phyloP scores from a whole-genome alignment of 2,888 invertebrate species.

The Leucophora obtusa region DNA sequence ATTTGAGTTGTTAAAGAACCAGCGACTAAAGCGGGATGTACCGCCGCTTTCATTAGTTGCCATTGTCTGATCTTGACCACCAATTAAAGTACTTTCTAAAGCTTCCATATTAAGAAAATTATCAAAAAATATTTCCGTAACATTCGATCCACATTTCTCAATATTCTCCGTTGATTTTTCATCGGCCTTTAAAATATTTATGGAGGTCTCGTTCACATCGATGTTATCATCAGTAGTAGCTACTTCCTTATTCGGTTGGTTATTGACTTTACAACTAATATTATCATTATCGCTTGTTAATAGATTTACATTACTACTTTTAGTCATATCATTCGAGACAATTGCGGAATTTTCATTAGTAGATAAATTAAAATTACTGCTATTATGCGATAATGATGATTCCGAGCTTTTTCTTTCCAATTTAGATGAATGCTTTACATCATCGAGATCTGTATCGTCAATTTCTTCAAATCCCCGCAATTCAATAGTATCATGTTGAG shows the following conservation, averaged over 20 bases:
- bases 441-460: slow-evolving; percentile 72
- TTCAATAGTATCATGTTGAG: slow-evolving; percentile 94
- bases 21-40: slow-evolving; percentile 87
- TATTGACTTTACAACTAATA: slow-evolving; percentile 1
- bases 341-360: slow-evolving; percentile 49
- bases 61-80: slow-evolving; percentile 67
- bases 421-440: slow-evolving; percentile 10
- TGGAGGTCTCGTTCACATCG: not conserved
- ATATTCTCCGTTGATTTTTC: not conserved
- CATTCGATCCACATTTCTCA: slow-evolving; percentile 63
- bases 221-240: not conserved
- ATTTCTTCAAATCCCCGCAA: slow-evolving; percentile 92
- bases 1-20: slow-evolving; percentile 82
- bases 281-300: slow-evolving; percentile 9
- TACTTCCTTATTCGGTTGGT: not conserved
- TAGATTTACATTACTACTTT: slow-evolving; percentile 35
- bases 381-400: slow-evolving; percentile 62
- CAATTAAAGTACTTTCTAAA: slow-evolving; percentile 46
- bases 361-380: slow-evolving; percentile 57
- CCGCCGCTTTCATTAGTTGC: slow-evolving; percentile 69
- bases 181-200: not conserved
- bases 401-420: slow-evolving; percentile 49
- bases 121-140: slow-evolving; percentile 51
- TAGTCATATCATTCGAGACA: slow-evolving; percentile 14
- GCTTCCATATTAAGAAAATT: slow-evolving; percentile 56